Evolutionary conservation across 2,888 invertebrate species (phyloP), one percentile per base, ranked within the genome.

Genomic region (Oscheius sp.): DNA sequence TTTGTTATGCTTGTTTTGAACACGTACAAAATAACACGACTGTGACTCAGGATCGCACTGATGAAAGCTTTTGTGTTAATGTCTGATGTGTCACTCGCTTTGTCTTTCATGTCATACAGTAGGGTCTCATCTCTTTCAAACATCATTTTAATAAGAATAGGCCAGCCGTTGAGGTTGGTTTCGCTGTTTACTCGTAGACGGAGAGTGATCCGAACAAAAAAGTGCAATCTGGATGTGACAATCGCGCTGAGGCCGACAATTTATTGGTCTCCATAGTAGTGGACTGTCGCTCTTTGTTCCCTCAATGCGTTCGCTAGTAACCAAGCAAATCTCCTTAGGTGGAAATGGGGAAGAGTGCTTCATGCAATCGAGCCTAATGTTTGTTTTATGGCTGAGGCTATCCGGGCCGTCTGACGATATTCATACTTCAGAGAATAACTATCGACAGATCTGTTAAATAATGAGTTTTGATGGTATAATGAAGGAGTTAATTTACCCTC

Each of bases 201-300:
- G 25, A 13, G 16, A 21, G 21, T 55, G 25, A 25, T 21, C 55
- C 25, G 66, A 66, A 64, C 64, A 64, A 66, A 66, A 58, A 66
- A 66, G 66, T 49, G 66, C 66, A 66, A 66, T 66, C 49, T 66
- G 66, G 49, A 66, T 12, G 66, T 27, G 35, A 49, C 66, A 25
- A 66, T 66, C 25, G 66, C 52, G 66, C n/a, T 27, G 13, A 18
- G 52, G 35, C 29, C 52, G 66, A 21, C 52, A 66, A 66, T 66
- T 66, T 66, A 66, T 66, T 66, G 66, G 66, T 66, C 27, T 27
- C 49, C 66, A 66, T 66, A 49, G 63, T 23, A 23, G 66, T 27
- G 52, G 52, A 66, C 66, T 66, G 66, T 66, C 66, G 66, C 18
- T 49, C 66, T 66, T 66, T 66, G 66, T 66, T 35, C 66, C 35